Evolutionary conservation across 1,140 invertebrate genomes (phyloP).

Genomic region (Adoxophyes honmai): DNA sequence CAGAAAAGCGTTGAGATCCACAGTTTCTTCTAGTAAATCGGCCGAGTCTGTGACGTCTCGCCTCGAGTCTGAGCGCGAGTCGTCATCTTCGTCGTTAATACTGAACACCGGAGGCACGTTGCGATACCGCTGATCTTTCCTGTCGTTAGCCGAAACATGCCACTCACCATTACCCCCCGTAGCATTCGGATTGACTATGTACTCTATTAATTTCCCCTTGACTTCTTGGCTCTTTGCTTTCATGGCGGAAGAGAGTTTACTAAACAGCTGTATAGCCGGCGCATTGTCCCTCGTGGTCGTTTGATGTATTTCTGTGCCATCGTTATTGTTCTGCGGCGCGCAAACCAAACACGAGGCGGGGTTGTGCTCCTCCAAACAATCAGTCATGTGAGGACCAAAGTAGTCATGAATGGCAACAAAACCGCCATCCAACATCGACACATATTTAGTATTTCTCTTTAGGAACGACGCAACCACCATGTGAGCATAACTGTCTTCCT

Average conservation of each 20-base stretch:
- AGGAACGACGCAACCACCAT: conserved; percentile 99
- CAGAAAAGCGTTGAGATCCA: conserved; percentile 80
- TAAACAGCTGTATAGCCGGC: conserved; percentile 83
- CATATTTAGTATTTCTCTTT: conserved; percentile 94
- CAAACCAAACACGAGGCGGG: conserved; percentile 88
- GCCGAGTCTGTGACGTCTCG: conserved; percentile 41
- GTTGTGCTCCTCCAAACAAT: conserved; percentile 90
- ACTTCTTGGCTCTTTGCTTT: conserved; percentile 94
- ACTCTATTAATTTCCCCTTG: conserved; percentile 95
- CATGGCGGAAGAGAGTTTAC: conserved; percentile 88
- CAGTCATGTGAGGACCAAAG: conserved; percentile 87
- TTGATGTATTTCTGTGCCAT: conserved; percentile 47
- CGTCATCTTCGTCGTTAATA: conserved; percentile 95
- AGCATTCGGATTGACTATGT: conserved; percentile 92
- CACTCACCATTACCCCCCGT: conserved; percentile 79
- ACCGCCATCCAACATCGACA: conserved; percentile 94
- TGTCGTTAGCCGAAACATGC: conserved; percentile 89
- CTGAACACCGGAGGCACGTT: conserved; percentile 96
- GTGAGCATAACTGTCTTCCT: conserved; percentile 97
- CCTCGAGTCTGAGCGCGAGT: conserved; percentile 60
- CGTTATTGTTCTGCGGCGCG: conserved; percentile 77
- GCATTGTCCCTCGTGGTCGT: conserved; percentile 56
- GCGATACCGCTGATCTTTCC: conserved; percentile 91
- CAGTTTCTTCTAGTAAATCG: conserved; percentile 59
- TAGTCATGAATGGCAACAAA: conserved; percentile 94